Evolutionary conservation across 2,113 vertebrate species (phyloP).

Genomic region (Apteryx mantelli): DNA sequence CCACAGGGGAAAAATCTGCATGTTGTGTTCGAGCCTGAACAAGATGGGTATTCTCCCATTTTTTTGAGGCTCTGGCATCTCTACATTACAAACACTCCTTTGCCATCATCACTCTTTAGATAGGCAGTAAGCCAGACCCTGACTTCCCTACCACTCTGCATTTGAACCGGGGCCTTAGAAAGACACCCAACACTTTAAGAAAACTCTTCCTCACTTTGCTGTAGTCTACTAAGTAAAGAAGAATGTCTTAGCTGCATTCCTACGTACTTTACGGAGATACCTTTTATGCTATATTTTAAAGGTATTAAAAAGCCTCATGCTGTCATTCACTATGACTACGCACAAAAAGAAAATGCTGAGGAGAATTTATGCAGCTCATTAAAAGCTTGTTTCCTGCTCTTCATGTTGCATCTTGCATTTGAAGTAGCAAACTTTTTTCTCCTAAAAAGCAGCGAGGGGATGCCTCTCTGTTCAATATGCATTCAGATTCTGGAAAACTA

Average conservation of each 20-base stretch:
- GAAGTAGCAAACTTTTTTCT: neutral
- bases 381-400: slow-evolving; percentile 1
- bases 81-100: neutral
- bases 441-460: neutral
- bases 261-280: neutral
- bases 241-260: neutral
- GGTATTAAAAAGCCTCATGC: neutral
- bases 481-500: neutral
- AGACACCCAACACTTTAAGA: fast-evolving
- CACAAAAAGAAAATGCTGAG: neutral
- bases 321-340: neutral
- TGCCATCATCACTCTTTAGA: fast-evolving
- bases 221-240: neutral
- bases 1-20: neutral
- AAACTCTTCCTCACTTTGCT: neutral
- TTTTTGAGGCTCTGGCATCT: neutral
- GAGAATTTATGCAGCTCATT: neutral
- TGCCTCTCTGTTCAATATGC: neutral
- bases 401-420: neutral
- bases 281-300: neutral
- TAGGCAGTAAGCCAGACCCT: neutral
- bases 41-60: neutral
- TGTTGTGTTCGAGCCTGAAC: neutral
- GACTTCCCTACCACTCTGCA: fast-evolving
- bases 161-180: neutral